Conservation (phyloP, 2,797 vertebrate genomes). For the Coluber constrictor region DNA sequence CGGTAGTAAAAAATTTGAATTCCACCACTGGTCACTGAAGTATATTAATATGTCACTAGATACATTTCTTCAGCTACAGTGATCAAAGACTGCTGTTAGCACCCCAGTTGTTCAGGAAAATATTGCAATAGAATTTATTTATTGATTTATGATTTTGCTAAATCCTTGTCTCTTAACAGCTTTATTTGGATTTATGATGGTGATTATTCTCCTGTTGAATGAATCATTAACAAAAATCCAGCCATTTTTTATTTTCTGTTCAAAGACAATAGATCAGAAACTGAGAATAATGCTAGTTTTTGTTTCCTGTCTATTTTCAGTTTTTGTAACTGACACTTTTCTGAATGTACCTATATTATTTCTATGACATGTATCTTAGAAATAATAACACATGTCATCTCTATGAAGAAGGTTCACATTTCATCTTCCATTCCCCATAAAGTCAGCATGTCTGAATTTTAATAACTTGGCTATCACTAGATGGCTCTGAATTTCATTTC, state of each 20-base stretch:
- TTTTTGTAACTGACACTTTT: not conserved
- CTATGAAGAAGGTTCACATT: not conserved
- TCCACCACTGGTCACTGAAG: not conserved
- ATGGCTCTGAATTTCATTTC: not conserved
- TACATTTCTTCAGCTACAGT: not conserved
- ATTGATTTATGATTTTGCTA: not conserved
- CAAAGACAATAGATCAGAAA: not conserved
- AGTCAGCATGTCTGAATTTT: not conserved
- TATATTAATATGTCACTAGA: not conserved
- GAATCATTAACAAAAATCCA: not conserved
- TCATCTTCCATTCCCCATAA: not conserved
- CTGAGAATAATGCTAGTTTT: not conserved
- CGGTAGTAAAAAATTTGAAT: too few species aligned
- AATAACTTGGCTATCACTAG: not conserved
- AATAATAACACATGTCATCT: not conserved
- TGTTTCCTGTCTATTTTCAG: not conserved
- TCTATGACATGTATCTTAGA: not conserved
- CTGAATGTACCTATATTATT: not conserved
- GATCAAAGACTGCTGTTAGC: not conserved
- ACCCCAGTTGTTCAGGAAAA: not conserved
- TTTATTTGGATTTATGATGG: not conserved
- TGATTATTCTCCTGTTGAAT: not conserved
- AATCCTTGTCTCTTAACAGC: not conserved
- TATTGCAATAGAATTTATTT: not conserved
- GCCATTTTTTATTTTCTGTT: not conserved